These are phyloP conservation scores for Artibeus lituratus DNA, from an alignment of 2,797 vertebrate species.

Conservation along the genomic window DNA sequence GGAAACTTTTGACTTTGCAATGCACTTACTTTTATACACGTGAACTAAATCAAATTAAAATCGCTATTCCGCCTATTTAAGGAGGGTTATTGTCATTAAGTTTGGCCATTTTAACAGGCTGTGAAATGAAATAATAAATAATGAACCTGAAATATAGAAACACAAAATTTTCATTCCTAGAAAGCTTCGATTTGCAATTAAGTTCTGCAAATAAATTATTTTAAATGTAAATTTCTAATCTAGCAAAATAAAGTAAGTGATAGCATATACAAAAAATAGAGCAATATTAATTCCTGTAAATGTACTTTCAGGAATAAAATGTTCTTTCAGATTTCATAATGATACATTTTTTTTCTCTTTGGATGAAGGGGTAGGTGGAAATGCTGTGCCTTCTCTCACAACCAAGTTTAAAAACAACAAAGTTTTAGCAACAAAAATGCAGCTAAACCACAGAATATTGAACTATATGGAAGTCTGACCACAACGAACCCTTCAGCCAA, in stretches of 20 bases:
- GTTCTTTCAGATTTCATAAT: background rate
- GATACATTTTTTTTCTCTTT: constrained; percentile 3
- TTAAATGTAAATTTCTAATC: constrained; percentile 8
- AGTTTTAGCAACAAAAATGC: too few relatives aligned
- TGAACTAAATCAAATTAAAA: background rate
- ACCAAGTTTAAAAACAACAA: too few relatives aligned
- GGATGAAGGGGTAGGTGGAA: too few relatives aligned
- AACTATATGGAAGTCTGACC: too few relatives aligned
- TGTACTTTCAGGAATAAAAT: constrained; percentile 1
- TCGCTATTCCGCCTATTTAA: background rate
- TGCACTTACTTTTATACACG: background rate
- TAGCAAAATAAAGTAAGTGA: background rate
- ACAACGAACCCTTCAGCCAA: too few relatives aligned
- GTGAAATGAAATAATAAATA: background rate
- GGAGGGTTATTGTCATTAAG: background rate
- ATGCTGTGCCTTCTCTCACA: too few relatives aligned
- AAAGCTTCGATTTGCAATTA: background rate
- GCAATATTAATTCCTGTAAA: background rate
- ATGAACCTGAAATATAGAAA: constrained; percentile 1
- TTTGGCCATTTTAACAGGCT: background rate
- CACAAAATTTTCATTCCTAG: constrained; percentile 1
- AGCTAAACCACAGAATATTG: too few relatives aligned
- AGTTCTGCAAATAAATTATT: constrained; percentile 24
- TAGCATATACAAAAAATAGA: background rate
- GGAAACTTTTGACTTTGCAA: background rate